Conservation (phyloP, 2,888 invertebrate genomes). For the Magallana nippona region DNA sequence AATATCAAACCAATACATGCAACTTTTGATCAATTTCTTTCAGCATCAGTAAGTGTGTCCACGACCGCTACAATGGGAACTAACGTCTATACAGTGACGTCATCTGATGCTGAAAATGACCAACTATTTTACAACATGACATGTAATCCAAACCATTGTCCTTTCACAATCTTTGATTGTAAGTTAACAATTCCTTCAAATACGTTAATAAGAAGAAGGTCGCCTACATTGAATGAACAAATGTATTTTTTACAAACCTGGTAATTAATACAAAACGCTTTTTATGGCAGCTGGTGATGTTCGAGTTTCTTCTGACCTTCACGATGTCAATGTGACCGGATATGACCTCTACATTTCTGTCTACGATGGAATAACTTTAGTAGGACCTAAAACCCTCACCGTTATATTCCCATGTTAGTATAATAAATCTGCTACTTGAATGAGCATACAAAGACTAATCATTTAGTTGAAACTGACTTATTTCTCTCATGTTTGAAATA, state of each 20-base stretch:
- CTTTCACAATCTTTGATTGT: slow-evolving; percentile 38
- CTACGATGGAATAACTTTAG: slow-evolving; percentile 29
- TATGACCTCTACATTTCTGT: slow-evolving; percentile 41
- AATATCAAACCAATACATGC: no score
- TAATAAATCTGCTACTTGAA: no score
- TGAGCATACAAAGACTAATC: background rate
- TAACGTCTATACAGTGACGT: slow-evolving; percentile 49
- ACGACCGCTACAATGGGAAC: slow-evolving; percentile 45
- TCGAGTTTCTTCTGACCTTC: slow-evolving; percentile 26
- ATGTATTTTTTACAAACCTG: no score
- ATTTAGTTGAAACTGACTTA: no score
- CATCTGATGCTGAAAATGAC: slow-evolving; percentile 36
- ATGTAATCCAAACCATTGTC: slow-evolving; percentile 5
- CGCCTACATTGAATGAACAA: no score
- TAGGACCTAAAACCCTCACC: slow-evolving; percentile 39
- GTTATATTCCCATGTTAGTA: slow-evolving; percentile 35
- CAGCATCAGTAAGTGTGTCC: no score
- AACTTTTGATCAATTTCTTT: no score
- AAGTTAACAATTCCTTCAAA: background rate
- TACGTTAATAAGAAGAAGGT: no score
- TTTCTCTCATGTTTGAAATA: no score
- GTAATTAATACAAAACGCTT: background rate
- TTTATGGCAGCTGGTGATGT: slow-evolving; percentile 39
- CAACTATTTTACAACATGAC: slow-evolving; percentile 42
- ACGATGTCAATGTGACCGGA: background rate